These are phyloP conservation scores for Etheostoma cragini DNA, from an alignment of 2,113 vertebrate genomes.

Conservation along the genomic window DNA sequence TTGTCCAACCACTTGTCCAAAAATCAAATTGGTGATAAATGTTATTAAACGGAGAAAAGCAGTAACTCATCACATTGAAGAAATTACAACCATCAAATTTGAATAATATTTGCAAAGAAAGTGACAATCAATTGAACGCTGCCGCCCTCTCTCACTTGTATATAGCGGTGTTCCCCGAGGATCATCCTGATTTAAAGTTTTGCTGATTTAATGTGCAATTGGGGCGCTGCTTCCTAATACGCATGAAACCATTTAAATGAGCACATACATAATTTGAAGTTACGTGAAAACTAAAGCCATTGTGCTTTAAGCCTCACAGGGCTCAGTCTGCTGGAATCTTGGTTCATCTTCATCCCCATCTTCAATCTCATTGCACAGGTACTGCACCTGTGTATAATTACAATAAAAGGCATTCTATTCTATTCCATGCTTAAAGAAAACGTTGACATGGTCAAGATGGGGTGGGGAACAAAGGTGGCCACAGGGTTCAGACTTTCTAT, in stretches of 20 bases:
- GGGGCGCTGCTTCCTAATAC: background rate
- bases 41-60: background rate
- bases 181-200: background rate
- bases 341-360: constrained; percentile 55
- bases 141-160: background rate
- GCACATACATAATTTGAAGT: constrained; percentile 12
- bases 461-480: constrained; percentile 53
- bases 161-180: background rate
- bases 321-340: constrained; percentile 38
- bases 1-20: background rate
- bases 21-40: background rate
- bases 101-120: background rate
- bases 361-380: too few species aligned
- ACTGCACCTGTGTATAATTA: too few species aligned
- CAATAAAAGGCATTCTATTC: too few species aligned
- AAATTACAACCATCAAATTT: background rate
- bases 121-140: background rate
- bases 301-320: constrained; percentile 17
- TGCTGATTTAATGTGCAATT: background rate
- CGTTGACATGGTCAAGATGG: constrained; percentile 48
- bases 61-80: background rate
- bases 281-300: constrained; percentile 25
- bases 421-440: constrained; percentile 59
- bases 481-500: constrained; percentile 64
- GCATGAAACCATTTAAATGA: background rate